Evolutionary conservation across 2,888 invertebrate species (phyloP).

Genomic region (Leptopterna dolabrata): DNA sequence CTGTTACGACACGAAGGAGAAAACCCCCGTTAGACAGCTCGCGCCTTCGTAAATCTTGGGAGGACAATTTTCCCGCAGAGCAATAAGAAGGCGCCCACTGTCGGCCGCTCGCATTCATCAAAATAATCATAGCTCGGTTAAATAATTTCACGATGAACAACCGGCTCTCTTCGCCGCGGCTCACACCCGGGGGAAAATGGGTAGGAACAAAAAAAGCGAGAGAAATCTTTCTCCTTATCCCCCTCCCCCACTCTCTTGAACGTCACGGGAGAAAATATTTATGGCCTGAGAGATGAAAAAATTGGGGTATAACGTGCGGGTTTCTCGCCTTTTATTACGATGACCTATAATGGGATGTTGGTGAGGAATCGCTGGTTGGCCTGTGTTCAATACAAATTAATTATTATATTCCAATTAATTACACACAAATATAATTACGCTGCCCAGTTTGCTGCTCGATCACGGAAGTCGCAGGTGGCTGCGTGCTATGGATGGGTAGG

Average conservation of each 20-base stretch:
- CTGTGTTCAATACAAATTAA: not conserved
- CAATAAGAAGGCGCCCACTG: conserved; percentile 6
- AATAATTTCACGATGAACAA: conserved; percentile 16
- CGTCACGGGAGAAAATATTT: not conserved
- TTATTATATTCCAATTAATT: too few species aligned
- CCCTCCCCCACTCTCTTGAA: not conserved
- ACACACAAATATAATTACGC: too few species aligned
- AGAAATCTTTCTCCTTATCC: not conserved
- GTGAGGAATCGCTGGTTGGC: not conserved
- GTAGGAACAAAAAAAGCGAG: not conserved
- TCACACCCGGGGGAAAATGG: not conserved
- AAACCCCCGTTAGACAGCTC: not conserved
- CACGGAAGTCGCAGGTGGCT: too few species aligned
- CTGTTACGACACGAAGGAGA: not conserved
- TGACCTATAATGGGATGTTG: not conserved
- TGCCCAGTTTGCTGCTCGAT: too few species aligned
- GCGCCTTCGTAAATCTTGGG: conserved; percentile 1
- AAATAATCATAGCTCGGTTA: conserved; percentile 19
- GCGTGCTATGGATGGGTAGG: too few species aligned
- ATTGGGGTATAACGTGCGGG: not conserved
- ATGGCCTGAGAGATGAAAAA: not conserved
- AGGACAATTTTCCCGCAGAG: not conserved
- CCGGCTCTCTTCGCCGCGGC: not conserved
- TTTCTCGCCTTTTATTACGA: not conserved
- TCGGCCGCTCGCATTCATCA: not conserved